Base-by-base conservation (phyloP, 1,140 invertebrate genomes). In the Aphidius gifuensis region DNA sequence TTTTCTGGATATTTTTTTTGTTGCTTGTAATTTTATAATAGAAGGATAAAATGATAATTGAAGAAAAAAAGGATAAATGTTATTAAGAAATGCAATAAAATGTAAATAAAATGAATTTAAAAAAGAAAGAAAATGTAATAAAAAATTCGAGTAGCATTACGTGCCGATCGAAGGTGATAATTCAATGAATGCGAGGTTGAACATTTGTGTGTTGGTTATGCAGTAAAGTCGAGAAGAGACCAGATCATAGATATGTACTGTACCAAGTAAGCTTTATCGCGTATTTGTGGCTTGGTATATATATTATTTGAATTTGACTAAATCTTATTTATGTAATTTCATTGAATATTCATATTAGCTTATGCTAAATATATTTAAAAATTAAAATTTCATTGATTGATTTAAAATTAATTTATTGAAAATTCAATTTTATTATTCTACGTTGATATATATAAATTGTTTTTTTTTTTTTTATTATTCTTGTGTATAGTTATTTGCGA, bases 241-340 rank as follows among this genome's bases (percentile, higher is more conserved):
- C 56, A 62, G 63, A 65, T 68, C 57, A 56, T 43, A 68, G 71
- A 71, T 72, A 69, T 55, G 54, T 55, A 64, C 23, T 54, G 65
- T 59, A 64, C 61, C 65, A 62, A 64, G 32, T 57, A 60, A 62
- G 66, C 64, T 69, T 73, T 74, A 71, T 73, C 71, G 69, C 65
- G 70, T 73, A 68, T 74, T 72, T 69, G 68, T 71, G 64, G 66
- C 62, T 58, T 57, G 62, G 62, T 71, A 67, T 67, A 74, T 73
- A 45, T 38, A 55, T 32, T 32, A 32, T 32, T 32, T 32, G 49
- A n/a, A 59, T 44, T 55, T 53, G 55, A 56, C 58, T 60, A 50
- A 21, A 46, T 51, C 32, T 9, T 9, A 23, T 43, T 16, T 0
- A 16, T 16, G 16, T 16, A 16, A 16, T 16, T 56, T 40, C 47